phyloP scores from a whole-genome alignment of 2,797 vertebrate genomes.

The Smutsia temminckii region DNA sequence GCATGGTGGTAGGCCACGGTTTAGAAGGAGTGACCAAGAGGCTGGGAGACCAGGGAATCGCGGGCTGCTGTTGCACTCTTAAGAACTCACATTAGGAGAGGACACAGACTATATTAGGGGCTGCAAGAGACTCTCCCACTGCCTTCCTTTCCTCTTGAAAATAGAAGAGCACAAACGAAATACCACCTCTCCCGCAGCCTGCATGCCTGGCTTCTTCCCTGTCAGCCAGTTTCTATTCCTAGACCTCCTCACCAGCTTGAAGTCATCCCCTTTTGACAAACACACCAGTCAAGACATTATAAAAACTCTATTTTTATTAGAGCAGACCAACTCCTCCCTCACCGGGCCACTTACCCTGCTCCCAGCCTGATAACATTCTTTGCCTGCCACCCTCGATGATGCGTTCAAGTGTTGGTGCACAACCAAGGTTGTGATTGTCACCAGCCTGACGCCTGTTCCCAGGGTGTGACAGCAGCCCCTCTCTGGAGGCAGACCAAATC shows the following conservation, averaged over 20 bases:
- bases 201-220: background rate
- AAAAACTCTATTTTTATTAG: background rate
- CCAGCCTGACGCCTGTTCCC: background rate
- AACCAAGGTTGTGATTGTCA: slow-evolving; percentile 9
- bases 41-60: background rate
- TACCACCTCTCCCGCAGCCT: background rate
- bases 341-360: background rate
- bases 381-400: background rate
- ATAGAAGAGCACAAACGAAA: background rate
- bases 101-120: background rate
- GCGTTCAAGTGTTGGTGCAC: background rate
- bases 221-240: background rate
- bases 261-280: background rate
- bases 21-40: background rate
- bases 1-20: accelerated
- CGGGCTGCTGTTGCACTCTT: background rate
- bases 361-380: background rate
- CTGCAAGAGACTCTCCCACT: background rate
- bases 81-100: background rate
- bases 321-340: background rate
- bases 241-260: background rate
- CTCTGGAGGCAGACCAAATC: background rate
- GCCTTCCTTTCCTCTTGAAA: background rate
- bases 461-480: background rate
- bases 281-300: background rate